Conservation (phyloP, 2,797 vertebrate genomes). For the Crenuchus spilurus region DNA sequence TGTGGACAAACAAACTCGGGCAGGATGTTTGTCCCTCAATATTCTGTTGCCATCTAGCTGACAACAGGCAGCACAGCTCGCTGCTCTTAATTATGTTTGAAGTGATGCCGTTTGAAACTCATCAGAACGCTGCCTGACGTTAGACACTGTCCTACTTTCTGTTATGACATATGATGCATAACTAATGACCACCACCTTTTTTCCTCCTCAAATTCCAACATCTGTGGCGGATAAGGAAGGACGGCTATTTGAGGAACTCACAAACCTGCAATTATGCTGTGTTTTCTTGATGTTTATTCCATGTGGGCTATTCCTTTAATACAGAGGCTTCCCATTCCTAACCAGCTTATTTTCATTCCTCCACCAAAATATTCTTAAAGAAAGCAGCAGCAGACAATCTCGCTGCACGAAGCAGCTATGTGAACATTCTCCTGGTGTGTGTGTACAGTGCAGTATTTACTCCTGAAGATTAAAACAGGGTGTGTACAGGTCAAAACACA, state of each 20-base stretch:
- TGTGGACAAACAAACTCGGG: background rate
- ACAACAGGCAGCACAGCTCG: constrained; percentile 21
- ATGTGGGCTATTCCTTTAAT: background rate
- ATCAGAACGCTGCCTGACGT: background rate
- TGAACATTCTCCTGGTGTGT: background rate
- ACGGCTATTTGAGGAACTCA: background rate
- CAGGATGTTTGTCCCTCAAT: constrained; percentile 12
- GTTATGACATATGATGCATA: constrained; percentile 10
- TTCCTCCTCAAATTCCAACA: constrained; percentile 9
- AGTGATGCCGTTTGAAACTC: constrained; percentile 6
- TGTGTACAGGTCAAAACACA: too few species aligned
- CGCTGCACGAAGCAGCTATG: background rate
- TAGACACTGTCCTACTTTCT: background rate
- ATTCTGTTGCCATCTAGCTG: constrained; percentile 59
- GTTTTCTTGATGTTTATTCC: constrained; percentile 12
- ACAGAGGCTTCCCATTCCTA: background rate
- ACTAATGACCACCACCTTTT: constrained; percentile 8
- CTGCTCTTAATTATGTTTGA: background rate
- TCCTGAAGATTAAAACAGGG: too few species aligned
- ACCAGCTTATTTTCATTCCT: background rate
- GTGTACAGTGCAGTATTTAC: background rate
- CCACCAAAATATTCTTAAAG: background rate
- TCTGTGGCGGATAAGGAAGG: background rate
- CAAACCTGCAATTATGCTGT: constrained; percentile 7
- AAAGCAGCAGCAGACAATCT: background rate